Base-by-base conservation (phyloP, 2,888 invertebrate species). In the Augiades crinisus region DNA sequence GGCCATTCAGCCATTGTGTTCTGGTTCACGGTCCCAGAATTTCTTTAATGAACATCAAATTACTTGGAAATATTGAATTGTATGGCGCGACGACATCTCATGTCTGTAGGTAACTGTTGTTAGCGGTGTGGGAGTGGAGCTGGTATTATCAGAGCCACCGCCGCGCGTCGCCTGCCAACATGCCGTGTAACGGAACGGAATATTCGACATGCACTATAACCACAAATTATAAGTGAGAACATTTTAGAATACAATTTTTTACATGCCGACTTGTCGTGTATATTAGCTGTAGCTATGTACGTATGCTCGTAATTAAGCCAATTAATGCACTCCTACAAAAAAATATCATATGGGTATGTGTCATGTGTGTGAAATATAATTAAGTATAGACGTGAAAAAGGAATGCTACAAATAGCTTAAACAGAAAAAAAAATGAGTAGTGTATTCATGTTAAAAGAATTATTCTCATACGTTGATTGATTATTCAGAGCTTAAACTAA, bases 11-110 rank as follows among this genome's bases (percentile, higher is more conserved):
- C 87, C 88, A 88, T 89, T 89, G 87, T 89, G 81, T 86, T 86
- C 83, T 84, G 83, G 86, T 88, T 88, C 88, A 88, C 87, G 89
- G 88, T 88, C 85, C 78, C 86, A 82, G 81, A 79, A 82, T 79
- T 85, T 82, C 88, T 88, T 79, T 89, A 89, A 89, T 88, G 89
- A 88, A 88, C 89, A 82, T 83, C 86, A 88, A 89, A 88, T 89
- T 88, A 86, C 85, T 78, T 79, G 70, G 79, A 86, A 88, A 86
- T 85, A 89, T 89, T 87, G 89, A 88, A 89, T 88, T 86, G 87
- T 86, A 66, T 78, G 71, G 74, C 72, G 76, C 83, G 84, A 80
- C 82, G 85, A 83, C 83, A 83, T 80, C 81, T 83, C 77, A 73
- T 80, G 82, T 81, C 75, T 70, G 72, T 41, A 34, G 41, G 49